A percentile compares a stretch with the other conserved stretches of the same genome.
Conservation (phyloP, 2,113 vertebrate species). For the Cranoglanis bouderius region DNA sequence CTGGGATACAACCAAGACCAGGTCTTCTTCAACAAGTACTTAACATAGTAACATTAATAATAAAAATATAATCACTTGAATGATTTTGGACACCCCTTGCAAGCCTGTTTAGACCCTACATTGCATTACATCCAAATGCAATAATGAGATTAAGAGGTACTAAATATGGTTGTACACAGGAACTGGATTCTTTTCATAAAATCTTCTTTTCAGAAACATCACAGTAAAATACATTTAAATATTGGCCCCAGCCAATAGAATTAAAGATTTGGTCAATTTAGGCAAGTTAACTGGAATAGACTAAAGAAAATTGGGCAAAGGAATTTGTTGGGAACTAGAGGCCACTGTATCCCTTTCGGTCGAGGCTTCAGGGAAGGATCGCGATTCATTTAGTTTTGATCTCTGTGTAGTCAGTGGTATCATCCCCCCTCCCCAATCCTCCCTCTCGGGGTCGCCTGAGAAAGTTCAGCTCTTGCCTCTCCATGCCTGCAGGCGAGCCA, state of each 20-base stretch:
- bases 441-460: conserved; percentile 70
- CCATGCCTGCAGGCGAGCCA: conserved; percentile 73
- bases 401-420: conserved; percentile 76
- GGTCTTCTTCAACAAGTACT: background rate
- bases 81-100: background rate
- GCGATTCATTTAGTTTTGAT: conserved; percentile 81
- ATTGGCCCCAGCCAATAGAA: background rate
- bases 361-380: conserved; percentile 79
- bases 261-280: conserved; percentile 22
- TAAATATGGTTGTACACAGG: background rate
- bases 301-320: background rate
- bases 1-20: background rate
- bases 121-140: background rate
- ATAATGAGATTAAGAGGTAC: background rate
- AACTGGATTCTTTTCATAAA: background rate
- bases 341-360: conserved; percentile 70
- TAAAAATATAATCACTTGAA: too few relatives aligned
- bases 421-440: conserved; percentile 72
- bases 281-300: background rate
- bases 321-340: conserved; percentile 50
- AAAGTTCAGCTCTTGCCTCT: conserved; percentile 78
- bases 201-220: background rate
- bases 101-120: background rate
- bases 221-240: background rate
- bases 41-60: background rate